Base-by-base conservation (phyloP, 2,797 vertebrate genomes). In the Enteromius paludinosus region DNA sequence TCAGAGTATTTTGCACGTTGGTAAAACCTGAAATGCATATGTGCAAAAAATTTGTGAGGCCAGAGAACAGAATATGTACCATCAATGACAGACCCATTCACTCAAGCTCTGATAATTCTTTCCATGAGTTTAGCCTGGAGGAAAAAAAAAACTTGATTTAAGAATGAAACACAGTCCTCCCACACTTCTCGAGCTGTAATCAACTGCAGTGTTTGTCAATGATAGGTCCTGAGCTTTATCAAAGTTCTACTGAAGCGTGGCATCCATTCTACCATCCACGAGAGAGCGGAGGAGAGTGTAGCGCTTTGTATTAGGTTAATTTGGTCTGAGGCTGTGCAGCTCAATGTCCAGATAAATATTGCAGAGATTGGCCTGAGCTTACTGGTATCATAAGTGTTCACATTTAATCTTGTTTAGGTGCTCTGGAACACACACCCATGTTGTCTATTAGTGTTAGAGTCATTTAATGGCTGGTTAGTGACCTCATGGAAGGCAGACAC, bases 261-360 rank as follows among this genome's bases (percentile, higher is more conserved):
- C 68, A 54, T 80, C 49, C 69, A 9, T 69, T 76, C 35, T 61
- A 62, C 23, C 23, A 2, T 64, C 71, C 61, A 61, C 45, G 25
- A 78, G 65, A 78, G 52, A 59, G 20, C 14, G 18, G 47, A 66
- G 23, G 43, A 83, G 54, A 79, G 89, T 89, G 83, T 90, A 91
- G 86, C 89, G 47, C 83, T 89, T 90, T 83, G 81, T 81, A 88
- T 93, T 93, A 92, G 90, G 70, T 86, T 90, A 92, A 92, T 88
- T 23, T 84, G 88, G 90, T 90, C 89, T 87, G 90, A 92, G 87
- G 89, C 83, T 85, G 88, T 89, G 89, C 88, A 85, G 90, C 92
- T 95, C 94, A 94, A 93, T 78, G 93, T 94, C 93, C 91, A 47
- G 87, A 85, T 78, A 91, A 94, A 93, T 94, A 94, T 95, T 92